A percentile compares a stretch with the other conserved stretches of the same genome.
Conservation (phyloP, 2,888 invertebrate genomes). For the Lepidocyrtoides sp. region DNA sequence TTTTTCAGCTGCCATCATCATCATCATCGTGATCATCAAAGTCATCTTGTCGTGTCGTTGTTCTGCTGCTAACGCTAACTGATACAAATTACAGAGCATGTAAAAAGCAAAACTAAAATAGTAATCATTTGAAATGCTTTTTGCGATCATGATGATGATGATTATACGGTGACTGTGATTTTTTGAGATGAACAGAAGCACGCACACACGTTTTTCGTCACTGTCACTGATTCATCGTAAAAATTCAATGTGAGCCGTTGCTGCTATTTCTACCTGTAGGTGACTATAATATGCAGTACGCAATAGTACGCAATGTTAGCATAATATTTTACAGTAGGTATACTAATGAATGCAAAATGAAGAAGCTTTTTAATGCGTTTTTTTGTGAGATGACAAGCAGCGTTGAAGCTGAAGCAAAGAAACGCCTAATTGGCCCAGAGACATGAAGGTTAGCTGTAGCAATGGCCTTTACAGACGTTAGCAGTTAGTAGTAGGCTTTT, state of each 20-base stretch:
- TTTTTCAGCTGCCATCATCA: constrained; percentile 57
- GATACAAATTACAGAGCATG: constrained; percentile 65
- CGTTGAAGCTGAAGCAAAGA: constrained; percentile 25
- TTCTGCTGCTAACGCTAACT: constrained; percentile 31
- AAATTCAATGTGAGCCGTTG: constrained; percentile 28
- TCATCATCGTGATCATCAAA: constrained; percentile 11
- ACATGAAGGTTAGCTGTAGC: constrained; percentile 63
- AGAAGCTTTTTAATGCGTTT: constrained; percentile 51
- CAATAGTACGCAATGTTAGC: not conserved
- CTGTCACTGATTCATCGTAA: constrained; percentile 64
- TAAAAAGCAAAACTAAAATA: constrained; percentile 24
- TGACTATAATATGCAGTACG: not conserved
- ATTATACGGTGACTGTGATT: constrained; percentile 59
- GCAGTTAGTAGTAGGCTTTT: constrained; percentile 6
- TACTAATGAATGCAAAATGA: constrained; percentile 57
- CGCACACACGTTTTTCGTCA: constrained; percentile 69
- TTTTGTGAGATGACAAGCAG: constrained; percentile 32
- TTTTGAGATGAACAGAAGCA: constrained; percentile 59
- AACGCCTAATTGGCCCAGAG: constrained; percentile 75
- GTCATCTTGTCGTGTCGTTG: constrained; percentile 49
- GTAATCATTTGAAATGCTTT: constrained; percentile 12
- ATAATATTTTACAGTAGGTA: not conserved
- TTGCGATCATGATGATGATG: constrained; percentile 14
- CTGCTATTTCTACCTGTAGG: not conserved
- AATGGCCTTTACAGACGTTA: constrained; percentile 50